Base-by-base conservation (phyloP, 2,797 vertebrate species). In the Crypturellus tataupa region DNA sequence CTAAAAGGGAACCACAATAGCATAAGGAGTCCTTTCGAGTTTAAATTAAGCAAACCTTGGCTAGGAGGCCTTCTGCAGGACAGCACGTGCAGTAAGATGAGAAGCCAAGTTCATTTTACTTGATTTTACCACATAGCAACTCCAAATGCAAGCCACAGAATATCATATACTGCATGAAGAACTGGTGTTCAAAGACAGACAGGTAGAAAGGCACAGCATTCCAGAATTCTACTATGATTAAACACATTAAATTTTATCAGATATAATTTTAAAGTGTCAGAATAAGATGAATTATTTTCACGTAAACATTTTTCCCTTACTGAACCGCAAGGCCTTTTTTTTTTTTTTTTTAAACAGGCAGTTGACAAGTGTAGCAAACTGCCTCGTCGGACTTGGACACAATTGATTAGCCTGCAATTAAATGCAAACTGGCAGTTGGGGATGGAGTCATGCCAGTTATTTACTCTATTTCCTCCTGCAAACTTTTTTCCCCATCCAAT, bases 401-500 rank as follows among this genome's bases (percentile, higher is more conserved):
- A 47, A 55, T 47, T 0, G 1, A 49, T 56, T 65, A 73, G 51
- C 40, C 62, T 24, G n/a, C 56, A 90, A 49, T 53, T 60, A 25
- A 76, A 62, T 67, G 19, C 5, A 53, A 23, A 60, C 33, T 76
- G 20, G 56, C 44, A 72, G 37, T 0, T 73, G 47, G 59, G 84
- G 62, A 89, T 78, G 90, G 76, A 94, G 75, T 21, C 77, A 60
- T 89, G 58, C 29, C 80, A 65, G 42, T 80, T 93, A 82, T 94
- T 94, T 76, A 85, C 39, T 69, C 51, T 46, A 89, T 91, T 91
- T 95, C 77, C 79, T 70, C 60, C 79, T 80, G 72, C 64, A 73
- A 93, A 91, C 40, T 71, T 94, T 91, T 29, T 90, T 93, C 86
- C 86, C 91, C 94, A 72, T 80, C 83, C 91, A 71, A 78, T 89